Conservation (phyloP, 1,140 invertebrate genomes). For the Charaxes varanes region DNA sequence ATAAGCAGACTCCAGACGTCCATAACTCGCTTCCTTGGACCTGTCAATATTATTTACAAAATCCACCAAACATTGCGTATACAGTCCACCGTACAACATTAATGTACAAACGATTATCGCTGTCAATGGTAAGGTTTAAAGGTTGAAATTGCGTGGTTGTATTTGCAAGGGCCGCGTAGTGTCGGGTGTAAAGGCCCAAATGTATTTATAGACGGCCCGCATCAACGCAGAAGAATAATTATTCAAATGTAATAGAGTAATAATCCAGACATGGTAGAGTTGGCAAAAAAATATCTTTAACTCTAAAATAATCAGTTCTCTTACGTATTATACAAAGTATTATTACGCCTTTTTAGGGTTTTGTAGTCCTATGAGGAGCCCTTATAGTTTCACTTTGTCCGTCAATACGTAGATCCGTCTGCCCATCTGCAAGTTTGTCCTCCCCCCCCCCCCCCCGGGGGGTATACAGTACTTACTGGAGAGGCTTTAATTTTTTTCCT, state of each 20-base stretch:
- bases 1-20: slow-evolving; percentile 14
- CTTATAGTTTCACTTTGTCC: too few species aligned
- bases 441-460: too few species aligned
- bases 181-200: slow-evolving; percentile 22
- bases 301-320: slow-evolving; percentile 1
- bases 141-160: slow-evolving; percentile 3
- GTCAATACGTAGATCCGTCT: too few species aligned
- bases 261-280: slow-evolving; percentile 30
- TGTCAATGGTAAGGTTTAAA: background rate
- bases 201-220: slow-evolving; percentile 40
- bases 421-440: too few species aligned
- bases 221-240: slow-evolving; percentile 46
- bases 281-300: slow-evolving; percentile 18
- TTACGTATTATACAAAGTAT: too few species aligned
- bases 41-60: slow-evolving; percentile 21
- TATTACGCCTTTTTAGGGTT: too few species aligned
- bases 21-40: slow-evolving; percentile 18
- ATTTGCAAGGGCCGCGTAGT: background rate
- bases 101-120: slow-evolving; percentile 1
- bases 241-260: slow-evolving; percentile 53
- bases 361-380: too few species aligned
- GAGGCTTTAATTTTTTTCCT: too few species aligned
- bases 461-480: too few species aligned
- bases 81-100: background rate
- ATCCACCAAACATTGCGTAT: slow-evolving; percentile 1